phyloP scores from a whole-genome alignment of 37 sponge, comb jelly and placozoan species.

The Agelas oroides region DNA sequence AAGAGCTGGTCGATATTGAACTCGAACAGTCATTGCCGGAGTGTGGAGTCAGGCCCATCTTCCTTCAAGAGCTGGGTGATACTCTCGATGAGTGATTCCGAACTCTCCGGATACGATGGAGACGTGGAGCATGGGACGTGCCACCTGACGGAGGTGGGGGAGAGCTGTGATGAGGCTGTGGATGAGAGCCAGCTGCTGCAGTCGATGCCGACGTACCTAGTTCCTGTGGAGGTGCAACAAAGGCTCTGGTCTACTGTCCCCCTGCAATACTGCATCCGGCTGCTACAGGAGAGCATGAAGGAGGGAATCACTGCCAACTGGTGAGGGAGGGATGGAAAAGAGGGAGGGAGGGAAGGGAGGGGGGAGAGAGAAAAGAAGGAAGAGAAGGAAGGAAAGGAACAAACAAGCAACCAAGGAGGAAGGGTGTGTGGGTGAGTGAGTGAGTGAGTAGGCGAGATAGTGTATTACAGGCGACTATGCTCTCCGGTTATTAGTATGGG shows the following conservation, averaged over 20 bases:
- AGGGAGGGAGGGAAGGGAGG: too few species aligned
- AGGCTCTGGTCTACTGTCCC: constrained; percentile 53
- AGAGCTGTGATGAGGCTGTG: constrained; percentile 20
- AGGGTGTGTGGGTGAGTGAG: background rate
- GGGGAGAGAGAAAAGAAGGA: too few species aligned
- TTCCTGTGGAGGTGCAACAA: constrained; percentile 50
- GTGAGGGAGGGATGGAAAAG: too few species aligned
- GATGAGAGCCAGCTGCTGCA: constrained; percentile 19
- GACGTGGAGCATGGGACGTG: constrained; percentile 41
- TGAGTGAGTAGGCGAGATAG: background rate
- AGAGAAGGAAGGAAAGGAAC: too few species aligned
- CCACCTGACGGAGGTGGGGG: constrained; percentile 23
- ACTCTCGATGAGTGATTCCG: constrained; percentile 10
- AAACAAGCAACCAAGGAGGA: too few species aligned
- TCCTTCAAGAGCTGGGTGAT: background rate
- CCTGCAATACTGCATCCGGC: constrained; percentile 48
- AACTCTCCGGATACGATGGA: constrained; percentile 59
- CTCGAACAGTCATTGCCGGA: background rate
- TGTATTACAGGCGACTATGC: too few species aligned
- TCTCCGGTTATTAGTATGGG: too few species aligned
- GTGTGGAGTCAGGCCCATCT: background rate
- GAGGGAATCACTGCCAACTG: background rate
- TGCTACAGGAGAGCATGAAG: constrained; percentile 37
- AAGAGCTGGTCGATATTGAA: constrained; percentile 15
- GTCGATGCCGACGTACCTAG: constrained; percentile 11